These are phyloP conservation scores for Leucozona laternaria DNA, from an alignment of 2,888 invertebrate species.

Conservation along the genomic window DNA sequence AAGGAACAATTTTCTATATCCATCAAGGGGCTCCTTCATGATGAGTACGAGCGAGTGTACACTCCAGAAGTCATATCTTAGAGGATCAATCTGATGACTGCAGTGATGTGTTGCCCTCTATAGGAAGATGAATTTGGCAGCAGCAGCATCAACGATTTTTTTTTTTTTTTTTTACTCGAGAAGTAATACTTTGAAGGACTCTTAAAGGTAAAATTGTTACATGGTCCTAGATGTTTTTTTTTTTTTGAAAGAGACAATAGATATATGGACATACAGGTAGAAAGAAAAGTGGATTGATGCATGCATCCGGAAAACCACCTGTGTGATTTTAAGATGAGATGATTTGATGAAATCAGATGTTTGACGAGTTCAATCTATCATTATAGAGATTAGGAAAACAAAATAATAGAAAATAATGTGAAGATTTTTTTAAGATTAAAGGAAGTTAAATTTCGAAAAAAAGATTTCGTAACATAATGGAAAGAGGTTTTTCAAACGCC, in stretches of 20 bases:
- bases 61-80: slow-evolving; percentile 59
- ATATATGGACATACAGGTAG: slow-evolving; percentile 27
- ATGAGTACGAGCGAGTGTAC: background rate
- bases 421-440: slow-evolving; percentile 43
- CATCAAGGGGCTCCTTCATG: background rate
- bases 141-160: slow-evolving; percentile 36
- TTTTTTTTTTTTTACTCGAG: background rate
- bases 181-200: slow-evolving; percentile 62
- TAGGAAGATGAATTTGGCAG: slow-evolving; percentile 58
- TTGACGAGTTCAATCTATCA: slow-evolving; percentile 62
- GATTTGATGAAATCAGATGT: slow-evolving; percentile 66
- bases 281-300: slow-evolving; percentile 9
- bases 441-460: slow-evolving; percentile 24
- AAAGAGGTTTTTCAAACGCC: slow-evolving; percentile 14
- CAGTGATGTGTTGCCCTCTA: slow-evolving; percentile 42
- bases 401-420: slow-evolving; percentile 35
- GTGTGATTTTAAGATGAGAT: slow-evolving; percentile 48
- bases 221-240: slow-evolving; percentile 32
- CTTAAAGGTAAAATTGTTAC: slow-evolving; percentile 55
- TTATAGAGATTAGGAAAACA: slow-evolving; percentile 48
- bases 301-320: slow-evolving; percentile 52
- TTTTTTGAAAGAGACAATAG: background rate
- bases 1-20: background rate
- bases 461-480: slow-evolving; percentile 1
- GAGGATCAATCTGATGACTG: slow-evolving; percentile 65